These are phyloP conservation scores for Caloenas nicobarica DNA, from an alignment of 2,113 vertebrate species.

Conservation along the genomic window DNA sequence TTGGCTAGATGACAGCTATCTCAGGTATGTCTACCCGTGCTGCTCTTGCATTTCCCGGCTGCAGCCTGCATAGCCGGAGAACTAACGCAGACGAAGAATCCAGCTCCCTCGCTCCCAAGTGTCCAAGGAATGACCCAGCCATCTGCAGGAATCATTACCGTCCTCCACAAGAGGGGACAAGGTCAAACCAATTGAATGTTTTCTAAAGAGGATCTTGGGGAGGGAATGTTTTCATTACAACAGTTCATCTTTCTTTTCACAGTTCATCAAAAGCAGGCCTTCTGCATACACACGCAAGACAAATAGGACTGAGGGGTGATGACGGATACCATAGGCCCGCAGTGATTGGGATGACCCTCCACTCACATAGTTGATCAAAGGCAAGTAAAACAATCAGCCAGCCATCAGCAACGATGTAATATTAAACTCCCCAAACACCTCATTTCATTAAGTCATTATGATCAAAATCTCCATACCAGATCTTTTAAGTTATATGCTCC, in stretches of 20 bases:
- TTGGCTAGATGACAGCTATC: neutral
- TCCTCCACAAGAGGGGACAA: conserved; percentile 34
- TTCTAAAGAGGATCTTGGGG: conserved; percentile 65
- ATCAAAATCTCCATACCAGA: conserved; percentile 52
- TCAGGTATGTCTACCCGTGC: neutral
- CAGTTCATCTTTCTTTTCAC: conserved; percentile 75
- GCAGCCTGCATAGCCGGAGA: neutral
- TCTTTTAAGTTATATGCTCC: conserved; percentile 48
- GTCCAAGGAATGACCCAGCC: conserved; percentile 64
- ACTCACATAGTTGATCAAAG: conserved; percentile 69
- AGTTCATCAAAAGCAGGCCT: conserved; percentile 68
- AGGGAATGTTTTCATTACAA: conserved; percentile 70
- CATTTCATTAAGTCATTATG: conserved; percentile 62
- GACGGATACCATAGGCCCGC: conserved; percentile 35
- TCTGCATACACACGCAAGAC: conserved; percentile 55
- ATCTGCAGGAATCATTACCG: conserved; percentile 67
- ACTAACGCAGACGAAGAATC: neutral
- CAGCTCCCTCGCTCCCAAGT: neutral
- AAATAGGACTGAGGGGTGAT: conserved; percentile 53
- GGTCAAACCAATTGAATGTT: conserved; percentile 66
- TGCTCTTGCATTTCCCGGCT: neutral
- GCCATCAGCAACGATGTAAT: conserved; percentile 46
- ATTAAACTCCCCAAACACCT: conserved; percentile 65
- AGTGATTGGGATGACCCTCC: conserved; percentile 62
- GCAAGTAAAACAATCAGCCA: conserved; percentile 66